phyloP scores from a whole-genome alignment of 2,797 vertebrate genomes.

The Phylloscopus collybita region DNA sequence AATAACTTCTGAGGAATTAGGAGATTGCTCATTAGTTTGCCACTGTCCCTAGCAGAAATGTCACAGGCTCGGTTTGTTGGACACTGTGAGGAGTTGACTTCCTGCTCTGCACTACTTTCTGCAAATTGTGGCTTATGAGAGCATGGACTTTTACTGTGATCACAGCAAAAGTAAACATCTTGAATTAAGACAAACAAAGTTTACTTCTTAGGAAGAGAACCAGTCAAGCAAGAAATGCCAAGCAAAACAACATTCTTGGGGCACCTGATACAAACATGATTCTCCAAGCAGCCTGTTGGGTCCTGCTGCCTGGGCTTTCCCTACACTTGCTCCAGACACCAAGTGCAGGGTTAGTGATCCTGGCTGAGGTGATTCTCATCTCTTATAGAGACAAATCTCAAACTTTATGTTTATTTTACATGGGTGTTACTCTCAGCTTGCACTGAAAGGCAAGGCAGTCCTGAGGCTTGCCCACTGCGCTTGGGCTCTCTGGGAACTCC shows the following conservation, averaged over 20 bases:
- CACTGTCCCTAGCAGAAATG: slow-evolving; percentile 15
- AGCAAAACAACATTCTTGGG: slow-evolving; percentile 43
- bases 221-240: slow-evolving; percentile 53
- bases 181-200: slow-evolving; percentile 37
- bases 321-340: not conserved
- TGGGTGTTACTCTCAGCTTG: not conserved
- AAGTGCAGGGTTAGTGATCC: not conserved
- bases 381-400: not conserved
- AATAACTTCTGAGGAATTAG: slow-evolving; percentile 15
- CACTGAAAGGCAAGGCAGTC: not conserved
- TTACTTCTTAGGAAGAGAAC: slow-evolving; percentile 38
- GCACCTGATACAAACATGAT: not conserved
- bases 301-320: not conserved
- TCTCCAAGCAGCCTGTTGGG: not conserved
- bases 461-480: not conserved
- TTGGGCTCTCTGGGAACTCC: not conserved
- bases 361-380: not conserved
- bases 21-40: not conserved
- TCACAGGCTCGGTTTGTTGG: not conserved
- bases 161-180: slow-evolving; percentile 46
- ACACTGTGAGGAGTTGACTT: slow-evolving; percentile 1
- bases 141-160: slow-evolving; percentile 23
- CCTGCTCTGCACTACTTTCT: slow-evolving; percentile 37
- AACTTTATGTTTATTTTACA: not conserved
- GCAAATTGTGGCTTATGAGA: slow-evolving; percentile 28